Evolutionary conservation across 2,797 vertebrate species (phyloP).

Genomic region (Kryptolebias ocellatus): DNA sequence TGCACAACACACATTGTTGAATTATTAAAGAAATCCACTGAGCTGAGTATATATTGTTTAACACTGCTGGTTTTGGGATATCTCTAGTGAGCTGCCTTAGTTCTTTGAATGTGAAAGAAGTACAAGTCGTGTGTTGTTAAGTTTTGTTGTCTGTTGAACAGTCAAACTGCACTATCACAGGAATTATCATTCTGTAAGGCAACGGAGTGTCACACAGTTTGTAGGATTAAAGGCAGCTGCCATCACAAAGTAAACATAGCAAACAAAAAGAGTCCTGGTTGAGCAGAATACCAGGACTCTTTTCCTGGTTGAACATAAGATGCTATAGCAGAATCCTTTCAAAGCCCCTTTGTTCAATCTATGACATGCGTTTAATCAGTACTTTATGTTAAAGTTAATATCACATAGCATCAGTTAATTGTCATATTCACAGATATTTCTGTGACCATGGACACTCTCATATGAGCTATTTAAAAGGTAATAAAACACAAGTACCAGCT

Average conservation of each 20-base stretch:
- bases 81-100: background rate
- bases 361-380: background rate
- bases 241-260: background rate
- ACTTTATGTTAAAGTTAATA: background rate
- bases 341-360: background rate
- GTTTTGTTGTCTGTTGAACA: background rate
- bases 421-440: background rate
- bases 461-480: background rate
- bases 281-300: too few species aligned
- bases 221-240: background rate
- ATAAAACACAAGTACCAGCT: background rate
- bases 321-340: background rate
- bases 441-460: background rate
- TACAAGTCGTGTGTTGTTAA: background rate
- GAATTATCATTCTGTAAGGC: conserved; percentile 1
- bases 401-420: background rate
- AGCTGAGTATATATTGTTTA: conserved; percentile 12
- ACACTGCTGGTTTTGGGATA: background rate
- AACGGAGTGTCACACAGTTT: background rate
- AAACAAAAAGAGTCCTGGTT: background rate
- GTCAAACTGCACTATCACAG: background rate
- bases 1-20: conserved; percentile 9
- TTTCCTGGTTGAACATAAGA: background rate
- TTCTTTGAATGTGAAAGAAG: conserved; percentile 6
- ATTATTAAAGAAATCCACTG: conserved; percentile 8